Evolutionary conservation across 1,140 invertebrate genomes (phyloP), one percentile per base, ranked within the genome.

Genomic region (Pseudomyrmex flavicornis): DNA sequence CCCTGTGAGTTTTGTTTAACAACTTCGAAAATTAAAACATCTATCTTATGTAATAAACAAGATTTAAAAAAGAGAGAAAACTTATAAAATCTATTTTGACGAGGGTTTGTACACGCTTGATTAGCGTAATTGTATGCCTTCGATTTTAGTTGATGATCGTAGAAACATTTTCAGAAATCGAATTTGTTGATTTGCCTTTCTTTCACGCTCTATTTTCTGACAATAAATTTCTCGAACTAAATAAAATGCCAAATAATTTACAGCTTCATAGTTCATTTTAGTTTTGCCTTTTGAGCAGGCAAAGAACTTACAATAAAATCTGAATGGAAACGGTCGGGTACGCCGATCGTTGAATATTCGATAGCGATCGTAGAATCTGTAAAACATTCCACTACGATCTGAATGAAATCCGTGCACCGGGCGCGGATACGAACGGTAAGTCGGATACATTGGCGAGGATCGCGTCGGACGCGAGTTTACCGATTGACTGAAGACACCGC

Each of bases 301-400:
- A 46, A 66, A 7, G 20, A 26, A 93, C 94, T 94, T 89, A 94
- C 94, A 94, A 69, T 94, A 93, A 87, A 94, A 93, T 88, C 91
- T 91, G 77, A 91, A 94, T 12, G 94, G 93, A 82, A 94, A 94
- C 26, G 88, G 88, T n/a, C 88, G 88, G 7, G 83, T 82, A 5
- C 91, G 89, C 7, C 91, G 91, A 48, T 94, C 93, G 76, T 94
- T 94, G 85, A 93, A 93, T 46, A 90, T 77, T 17, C 93, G 93
- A 85, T 94, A 94, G 13, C 93, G 92, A 87, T 94, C 93, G 87
- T 94, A 94, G 74, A 94, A 94, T 92, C 94, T 90, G 85, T 94
- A 94, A 91, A 91, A 92, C 94, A 94, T 94, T 65, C 63, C 91
- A 54, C 80, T 74, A 26, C 82, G 84, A 48, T 70, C 56, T 3